Conservation (phyloP, 2,888 invertebrate species). For the Erannis defoliaria region DNA sequence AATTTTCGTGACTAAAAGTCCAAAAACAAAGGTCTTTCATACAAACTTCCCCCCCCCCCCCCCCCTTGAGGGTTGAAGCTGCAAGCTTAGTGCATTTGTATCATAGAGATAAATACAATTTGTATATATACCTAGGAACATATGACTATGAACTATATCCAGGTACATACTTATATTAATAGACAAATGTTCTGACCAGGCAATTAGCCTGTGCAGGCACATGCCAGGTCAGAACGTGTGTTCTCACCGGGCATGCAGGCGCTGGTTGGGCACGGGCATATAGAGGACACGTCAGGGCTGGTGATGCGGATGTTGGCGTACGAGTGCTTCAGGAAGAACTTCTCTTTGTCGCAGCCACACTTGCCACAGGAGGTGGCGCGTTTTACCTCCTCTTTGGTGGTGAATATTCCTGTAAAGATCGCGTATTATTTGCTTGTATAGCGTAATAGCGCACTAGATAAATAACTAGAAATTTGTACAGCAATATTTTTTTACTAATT, state of each 20-base stretch:
- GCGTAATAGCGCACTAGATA: no score
- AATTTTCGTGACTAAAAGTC: no score
- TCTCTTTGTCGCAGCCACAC: conserved; percentile 63
- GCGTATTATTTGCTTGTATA: no score
- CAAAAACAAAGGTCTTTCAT: no score
- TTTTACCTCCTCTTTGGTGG: conserved; percentile 57
- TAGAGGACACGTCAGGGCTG: conserved; percentile 61
- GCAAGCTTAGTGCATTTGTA: no score
- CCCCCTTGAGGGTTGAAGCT: no score
- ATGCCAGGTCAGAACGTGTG: background rate
- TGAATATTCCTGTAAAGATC: conserved; percentile 47
- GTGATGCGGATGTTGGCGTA: conserved; percentile 66
- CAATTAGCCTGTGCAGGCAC: background rate
- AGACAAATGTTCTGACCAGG: background rate
- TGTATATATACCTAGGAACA: no score
- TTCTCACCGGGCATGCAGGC: conserved; percentile 61
- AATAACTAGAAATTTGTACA: no score
- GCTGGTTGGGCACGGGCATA: conserved; percentile 59
- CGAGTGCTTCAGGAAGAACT: conserved; percentile 63
- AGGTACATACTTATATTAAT: background rate
- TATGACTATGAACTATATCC: no score
- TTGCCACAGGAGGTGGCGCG: conserved; percentile 58
- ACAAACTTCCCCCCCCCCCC: no score
- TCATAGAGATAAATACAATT: no score
- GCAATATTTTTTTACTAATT: no score